Evolutionary conservation across 1,140 invertebrate genomes (phyloP).

Genomic region (Belonocnema kinseyi): DNA sequence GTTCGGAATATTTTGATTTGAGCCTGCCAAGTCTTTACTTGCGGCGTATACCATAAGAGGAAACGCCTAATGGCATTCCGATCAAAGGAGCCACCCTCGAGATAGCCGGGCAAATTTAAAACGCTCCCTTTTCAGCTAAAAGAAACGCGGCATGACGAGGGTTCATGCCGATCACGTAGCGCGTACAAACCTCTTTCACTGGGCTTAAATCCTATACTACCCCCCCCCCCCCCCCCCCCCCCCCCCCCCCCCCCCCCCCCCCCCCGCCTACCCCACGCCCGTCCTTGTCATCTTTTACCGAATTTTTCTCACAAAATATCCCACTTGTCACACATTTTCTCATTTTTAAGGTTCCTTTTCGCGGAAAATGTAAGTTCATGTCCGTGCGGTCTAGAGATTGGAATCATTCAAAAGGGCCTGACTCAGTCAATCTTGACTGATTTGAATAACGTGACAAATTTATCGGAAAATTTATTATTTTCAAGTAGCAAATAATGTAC

Average conservation of each 20-base stretch:
- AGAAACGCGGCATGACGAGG: slow-evolving; percentile 63
- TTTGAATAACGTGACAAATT: not conserved
- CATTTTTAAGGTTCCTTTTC: slow-evolving; percentile 46
- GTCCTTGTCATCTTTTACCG: slow-evolving; percentile 42
- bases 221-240: slow-evolving; percentile 34
- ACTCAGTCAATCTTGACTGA: no score
- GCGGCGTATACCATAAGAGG: slow-evolving; percentile 42
- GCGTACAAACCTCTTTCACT: slow-evolving; percentile 54
- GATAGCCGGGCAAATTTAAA: slow-evolving; percentile 70
- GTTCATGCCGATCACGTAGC: slow-evolving; percentile 71
- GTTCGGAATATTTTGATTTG: slow-evolving; percentile 36
- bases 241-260: slow-evolving; percentile 33
- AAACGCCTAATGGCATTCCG: slow-evolving; percentile 65
- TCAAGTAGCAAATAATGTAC: no score
- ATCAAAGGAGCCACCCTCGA: slow-evolving; percentile 66
- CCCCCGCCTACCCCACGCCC: no score
- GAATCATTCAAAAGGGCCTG: no score
- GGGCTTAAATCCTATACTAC: slow-evolving; percentile 6
- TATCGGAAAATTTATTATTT: no score
- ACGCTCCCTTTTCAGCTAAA: slow-evolving; percentile 61
- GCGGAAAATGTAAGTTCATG: no score
- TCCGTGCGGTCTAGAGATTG: no score
- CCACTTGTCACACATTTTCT: slow-evolving; percentile 37
- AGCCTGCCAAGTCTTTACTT: slow-evolving; percentile 37
- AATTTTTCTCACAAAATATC: slow-evolving; percentile 4